Evolutionary conservation across 2,797 vertebrate species (phyloP).

Genomic region (Pangasius djambal): DNA sequence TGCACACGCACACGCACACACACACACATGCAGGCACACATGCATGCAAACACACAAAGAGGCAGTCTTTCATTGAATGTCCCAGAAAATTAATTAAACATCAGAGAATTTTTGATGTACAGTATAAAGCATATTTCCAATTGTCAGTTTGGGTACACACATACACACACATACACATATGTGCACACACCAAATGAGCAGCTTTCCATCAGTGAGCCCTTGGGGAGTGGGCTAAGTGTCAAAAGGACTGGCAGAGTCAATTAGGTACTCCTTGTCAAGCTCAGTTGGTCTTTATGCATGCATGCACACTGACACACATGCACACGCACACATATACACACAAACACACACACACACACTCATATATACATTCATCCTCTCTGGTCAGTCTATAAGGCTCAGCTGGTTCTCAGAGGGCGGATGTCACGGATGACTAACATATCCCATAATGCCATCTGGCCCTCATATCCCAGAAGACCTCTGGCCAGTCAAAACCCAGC

Average conservation of each 20-base stretch:
- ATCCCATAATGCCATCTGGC: slow-evolving; percentile 62
- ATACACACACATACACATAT: slow-evolving; percentile 26
- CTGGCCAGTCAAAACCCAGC: slow-evolving; percentile 53
- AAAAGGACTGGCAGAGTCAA: slow-evolving; percentile 55
- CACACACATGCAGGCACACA: slow-evolving; percentile 4
- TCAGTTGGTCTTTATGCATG: slow-evolving; percentile 39
- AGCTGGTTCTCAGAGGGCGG: slow-evolving; percentile 56
- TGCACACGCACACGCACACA: slow-evolving; percentile 1
- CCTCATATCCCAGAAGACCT: slow-evolving; percentile 57
- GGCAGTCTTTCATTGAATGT: background rate
- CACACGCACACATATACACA: slow-evolving; percentile 23
- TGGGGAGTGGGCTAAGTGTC: slow-evolving; percentile 37
- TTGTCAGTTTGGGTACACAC: background rate
- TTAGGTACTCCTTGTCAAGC: slow-evolving; percentile 54
- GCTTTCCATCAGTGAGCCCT: slow-evolving; percentile 33
- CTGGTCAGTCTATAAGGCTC: slow-evolving; percentile 54
- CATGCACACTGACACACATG: slow-evolving; percentile 23
- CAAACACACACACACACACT: slow-evolving; percentile 26
- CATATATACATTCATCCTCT: slow-evolving; percentile 19
- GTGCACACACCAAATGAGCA: slow-evolving; percentile 22
- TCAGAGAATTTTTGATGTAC: background rate
- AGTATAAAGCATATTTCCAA: background rate
- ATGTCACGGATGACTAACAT: slow-evolving; percentile 57
- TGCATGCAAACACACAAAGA: slow-evolving; percentile 6
- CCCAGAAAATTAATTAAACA: background rate